Conservation (phyloP, 1,140 invertebrate genomes). For the silkworm (Bombyx mori) region DNA sequence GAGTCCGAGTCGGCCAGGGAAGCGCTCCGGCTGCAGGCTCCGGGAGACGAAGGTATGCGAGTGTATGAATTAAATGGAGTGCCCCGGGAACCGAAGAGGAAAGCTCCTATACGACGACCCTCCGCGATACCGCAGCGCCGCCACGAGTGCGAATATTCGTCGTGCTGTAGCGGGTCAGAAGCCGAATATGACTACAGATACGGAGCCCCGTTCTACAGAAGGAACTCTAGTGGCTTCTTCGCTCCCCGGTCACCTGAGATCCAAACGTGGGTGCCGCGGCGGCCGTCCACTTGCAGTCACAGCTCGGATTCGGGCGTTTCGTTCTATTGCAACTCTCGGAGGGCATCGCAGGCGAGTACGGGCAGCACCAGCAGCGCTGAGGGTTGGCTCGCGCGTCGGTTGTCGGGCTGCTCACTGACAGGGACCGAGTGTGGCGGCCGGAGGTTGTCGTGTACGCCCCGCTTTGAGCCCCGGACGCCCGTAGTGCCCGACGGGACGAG, state of each 20-base stretch:
- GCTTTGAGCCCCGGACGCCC: conserved; percentile 78
- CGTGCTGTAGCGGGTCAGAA: conserved; percentile 79
- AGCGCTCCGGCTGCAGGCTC: conserved; percentile 77
- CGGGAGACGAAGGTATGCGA: conserved; percentile 63
- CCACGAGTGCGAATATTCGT: conserved; percentile 71
- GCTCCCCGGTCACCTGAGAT: conserved; percentile 70
- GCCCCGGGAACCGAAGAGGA: conserved; percentile 72
- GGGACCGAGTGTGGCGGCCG: conserved; percentile 70
- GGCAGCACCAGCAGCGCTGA: conserved; percentile 72
- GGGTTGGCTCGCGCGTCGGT: conserved; percentile 68
- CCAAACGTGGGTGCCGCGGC: conserved; percentile 76
- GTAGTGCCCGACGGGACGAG: conserved; percentile 87
- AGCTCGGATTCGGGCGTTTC: conserved; percentile 68
- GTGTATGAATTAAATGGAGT: conserved; percentile 74
- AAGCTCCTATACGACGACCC: conserved; percentile 60
- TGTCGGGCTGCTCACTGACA: conserved; percentile 71
- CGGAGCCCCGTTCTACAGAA: conserved; percentile 67
- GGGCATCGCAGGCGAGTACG: conserved; percentile 72
- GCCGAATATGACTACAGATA: conserved; percentile 74
- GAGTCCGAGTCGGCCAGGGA: conserved; percentile 86
- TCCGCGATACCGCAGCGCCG: conserved; percentile 39
- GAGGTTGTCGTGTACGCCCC: conserved; percentile 61
- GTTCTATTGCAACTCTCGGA: conserved; percentile 73
- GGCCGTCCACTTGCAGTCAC: conserved; percentile 73
- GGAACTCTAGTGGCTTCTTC: conserved; percentile 74